Evolutionary conservation across 2,888 invertebrate species (phyloP).

Genomic region (Agrotis exclamationis): DNA sequence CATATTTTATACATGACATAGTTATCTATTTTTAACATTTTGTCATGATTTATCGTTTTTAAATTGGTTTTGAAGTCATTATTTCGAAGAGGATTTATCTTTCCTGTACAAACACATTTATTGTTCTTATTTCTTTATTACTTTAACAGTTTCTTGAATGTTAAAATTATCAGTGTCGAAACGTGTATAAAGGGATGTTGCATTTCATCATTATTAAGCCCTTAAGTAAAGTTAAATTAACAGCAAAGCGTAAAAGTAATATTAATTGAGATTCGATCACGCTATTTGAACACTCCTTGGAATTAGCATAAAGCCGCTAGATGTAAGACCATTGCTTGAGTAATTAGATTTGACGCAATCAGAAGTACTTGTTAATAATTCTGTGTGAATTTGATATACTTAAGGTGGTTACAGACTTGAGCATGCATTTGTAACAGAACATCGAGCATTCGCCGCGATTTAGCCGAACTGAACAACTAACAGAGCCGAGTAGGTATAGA

Average conservation of each 20-base stretch:
- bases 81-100: background rate
- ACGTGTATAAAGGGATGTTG: slow-evolving; percentile 36
- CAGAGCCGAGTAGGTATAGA: no score
- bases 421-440: no score
- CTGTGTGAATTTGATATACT: slow-evolving; percentile 47
- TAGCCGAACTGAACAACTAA: no score
- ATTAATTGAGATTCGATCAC: slow-evolving; percentile 41
- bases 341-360: slow-evolving; percentile 50
- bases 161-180: slow-evolving; percentile 21
- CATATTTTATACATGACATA: slow-evolving; percentile 6
- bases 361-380: slow-evolving; percentile 13
- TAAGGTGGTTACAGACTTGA: background rate
- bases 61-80: background rate
- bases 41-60: slow-evolving; percentile 3
- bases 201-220: slow-evolving; percentile 24
- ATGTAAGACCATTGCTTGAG: slow-evolving; percentile 32
- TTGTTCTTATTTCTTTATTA: background rate
- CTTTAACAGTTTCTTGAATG: slow-evolving; percentile 10
- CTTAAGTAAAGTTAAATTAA: slow-evolving; percentile 14
- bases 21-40: slow-evolving; percentile 2
- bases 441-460: no score
- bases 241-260: slow-evolving; percentile 31
- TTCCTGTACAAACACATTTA: background rate
- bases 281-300: slow-evolving; percentile 10
- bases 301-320: slow-evolving; percentile 49